Base-by-base conservation (phyloP, 2,888 invertebrate species). In the Luperina testacea region DNA sequence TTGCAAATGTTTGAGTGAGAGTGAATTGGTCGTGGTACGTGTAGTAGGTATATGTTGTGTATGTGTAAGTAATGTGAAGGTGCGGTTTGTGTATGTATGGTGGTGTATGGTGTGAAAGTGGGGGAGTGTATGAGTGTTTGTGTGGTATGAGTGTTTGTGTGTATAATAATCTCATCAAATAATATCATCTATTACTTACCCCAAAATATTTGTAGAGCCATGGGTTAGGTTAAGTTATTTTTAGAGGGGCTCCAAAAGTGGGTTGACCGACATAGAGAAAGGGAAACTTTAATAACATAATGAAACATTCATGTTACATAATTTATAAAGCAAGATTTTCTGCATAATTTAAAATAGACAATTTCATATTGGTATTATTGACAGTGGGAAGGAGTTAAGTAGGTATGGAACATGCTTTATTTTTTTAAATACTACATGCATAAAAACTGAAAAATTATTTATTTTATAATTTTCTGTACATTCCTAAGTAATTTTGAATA, bases 191-290 rank as follows among this genome's bases (percentile, higher is more conserved):
- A n/a, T n/a, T n/a, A n/a, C n/a, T n/a, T n/a, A n/a, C n/a, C 63
- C 61, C 45, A 32, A 63, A 63, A 45, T 63, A 75, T 63, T 63
- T n/a, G 53, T 20, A 53, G n/a, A 74, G 7, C n/a, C 15, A 53
- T 5, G 17, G 27, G 15, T 53, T 42, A 51, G 20, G 72, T 48
- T 48, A 11, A 48, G 82, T 81, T 75, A 78, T 38, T 82, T 82
- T 78, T 63, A 45, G 45, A 75, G 9, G 5, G 42, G 20, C 32
- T 45, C 15, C 9, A 8, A 75, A 75, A 82, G 48, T 74, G 11
- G 17, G 13, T 63, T 82, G n/a, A 63, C 32, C 42, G 51, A 63
- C 32, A 32, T 51, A 51, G 17, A 42, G 7, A 45, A 51, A n/a
- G 9, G 20, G 0, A 42, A 78, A 72, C 17, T 27, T 27, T 48